Conservation (phyloP, 2,113 vertebrate genomes). For the Indicator indicator region DNA sequence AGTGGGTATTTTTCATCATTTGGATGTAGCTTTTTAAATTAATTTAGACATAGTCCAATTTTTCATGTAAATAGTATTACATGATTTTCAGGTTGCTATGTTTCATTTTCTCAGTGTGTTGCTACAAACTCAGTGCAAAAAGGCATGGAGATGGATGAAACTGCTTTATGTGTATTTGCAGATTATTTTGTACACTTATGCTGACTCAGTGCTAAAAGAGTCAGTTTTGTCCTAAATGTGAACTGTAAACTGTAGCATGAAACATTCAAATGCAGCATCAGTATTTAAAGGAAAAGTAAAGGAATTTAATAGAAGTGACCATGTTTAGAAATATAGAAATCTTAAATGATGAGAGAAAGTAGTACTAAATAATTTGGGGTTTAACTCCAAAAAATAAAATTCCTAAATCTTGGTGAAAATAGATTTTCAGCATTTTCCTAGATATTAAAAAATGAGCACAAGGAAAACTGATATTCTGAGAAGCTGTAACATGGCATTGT, state of each 20-base stretch:
- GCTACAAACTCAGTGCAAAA: background rate
- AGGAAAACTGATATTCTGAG: background rate
- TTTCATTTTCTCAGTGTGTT: background rate
- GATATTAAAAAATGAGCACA: background rate
- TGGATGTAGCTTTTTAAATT: background rate
- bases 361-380: background rate
- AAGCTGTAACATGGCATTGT: background rate
- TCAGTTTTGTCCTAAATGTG: background rate
- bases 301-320: background rate
- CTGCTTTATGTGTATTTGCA: background rate
- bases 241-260: background rate
- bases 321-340: background rate
- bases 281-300: background rate
- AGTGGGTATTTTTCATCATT: background rate
- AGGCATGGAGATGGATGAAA: background rate
- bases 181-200: background rate
- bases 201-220: background rate
- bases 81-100: background rate
- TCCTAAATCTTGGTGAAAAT: background rate
- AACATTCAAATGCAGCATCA: background rate
- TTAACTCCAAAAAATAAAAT: background rate
- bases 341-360: background rate
- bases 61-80: background rate
- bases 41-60: background rate
- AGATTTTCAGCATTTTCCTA: background rate